phyloP scores from a whole-genome alignment of 2,113 vertebrate genomes.

The Tragelaphus buxtoni region DNA sequence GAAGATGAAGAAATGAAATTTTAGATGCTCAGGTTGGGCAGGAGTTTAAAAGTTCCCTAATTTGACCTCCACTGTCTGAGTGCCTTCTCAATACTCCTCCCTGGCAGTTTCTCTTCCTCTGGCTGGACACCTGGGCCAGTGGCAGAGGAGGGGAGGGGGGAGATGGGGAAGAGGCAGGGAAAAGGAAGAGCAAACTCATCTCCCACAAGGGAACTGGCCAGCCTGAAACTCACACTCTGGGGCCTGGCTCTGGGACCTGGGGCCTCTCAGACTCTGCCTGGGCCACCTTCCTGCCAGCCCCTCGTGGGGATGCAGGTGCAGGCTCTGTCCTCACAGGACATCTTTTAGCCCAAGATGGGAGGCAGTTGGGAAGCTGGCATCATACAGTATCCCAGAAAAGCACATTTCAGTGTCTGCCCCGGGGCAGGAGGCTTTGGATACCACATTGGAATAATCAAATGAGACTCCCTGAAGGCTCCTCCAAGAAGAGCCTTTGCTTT shows the following conservation, averaged over 20 bases:
- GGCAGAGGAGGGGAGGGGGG: rapidly evolving
- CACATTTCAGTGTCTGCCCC: not conserved
- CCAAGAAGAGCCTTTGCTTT: not conserved
- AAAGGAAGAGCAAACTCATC: not conserved
- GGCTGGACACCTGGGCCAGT: not conserved
- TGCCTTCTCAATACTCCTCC: not conserved
- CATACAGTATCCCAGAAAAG: not conserved
- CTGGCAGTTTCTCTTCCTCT: not conserved
- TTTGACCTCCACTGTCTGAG: not conserved
- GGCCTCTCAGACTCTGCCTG: not conserved
- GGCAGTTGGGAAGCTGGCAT: not conserved
- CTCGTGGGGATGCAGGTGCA: not conserved
- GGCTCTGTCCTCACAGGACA: not conserved
- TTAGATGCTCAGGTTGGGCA: not conserved
- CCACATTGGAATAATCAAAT: not conserved
- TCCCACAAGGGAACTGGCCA: not conserved
- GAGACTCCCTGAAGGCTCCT: not conserved
- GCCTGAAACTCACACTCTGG: rapidly evolving
- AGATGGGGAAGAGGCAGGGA: not conserved
- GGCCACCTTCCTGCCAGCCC: not conserved
- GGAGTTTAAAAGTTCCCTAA: not conserved
- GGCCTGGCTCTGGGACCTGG: not conserved
- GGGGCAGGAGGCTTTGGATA: not conserved
- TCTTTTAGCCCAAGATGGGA: not conserved
- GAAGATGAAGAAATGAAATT: not conserved